Base-by-base conservation (phyloP, 2,888 invertebrate genomes). In the Leptopilina myrica region DNA sequence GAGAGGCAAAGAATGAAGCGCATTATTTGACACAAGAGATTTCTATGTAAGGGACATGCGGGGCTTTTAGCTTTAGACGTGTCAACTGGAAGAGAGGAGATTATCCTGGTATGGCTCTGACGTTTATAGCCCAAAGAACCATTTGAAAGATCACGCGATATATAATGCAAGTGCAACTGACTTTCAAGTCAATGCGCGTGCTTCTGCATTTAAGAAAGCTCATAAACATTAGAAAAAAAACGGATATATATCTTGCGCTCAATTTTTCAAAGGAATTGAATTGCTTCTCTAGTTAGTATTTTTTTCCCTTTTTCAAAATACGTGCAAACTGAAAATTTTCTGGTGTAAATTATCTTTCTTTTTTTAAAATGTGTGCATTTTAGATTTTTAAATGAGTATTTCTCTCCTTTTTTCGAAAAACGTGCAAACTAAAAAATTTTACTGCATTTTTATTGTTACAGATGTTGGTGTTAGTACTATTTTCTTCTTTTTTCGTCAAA, bases 91-190 rank as follows among this genome's bases (percentile, higher is more conserved):
- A 59, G 73, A n/a, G 56, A 73, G 56, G 33, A 73, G 73, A 59
- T 73, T 56, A 69, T 73, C 15, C 73, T 73, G 40, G 40, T 56
- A 56, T 53, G 56, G 9, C 40, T 73, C 26, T 66, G 77, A 79
- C 77, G 77, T 81, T 81, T 81, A 81, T 81, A 77, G 79, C 79
- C 79, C 53, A 64, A 76, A 78, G 66, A 64, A 53, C 67, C 81
- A 75, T 81, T 81, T 77, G 76, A 67, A 64, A 81, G 81, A 79
- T 81, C 77, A 79, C 81, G 79, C 79, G 76, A 65, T 75, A 77
- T 76, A 80, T 78, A 79, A 76, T 64, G 53, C 78, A 78, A 79
- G 79, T 75, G 79, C 79, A 64, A 62, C 15, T 20, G 5, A 11
- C 20, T 33, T 33, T 15, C 49, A 26, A 8, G 69, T 49, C 69